phyloP scores from a whole-genome alignment of 2,888 invertebrate species.

The Campoplex capitator region DNA sequence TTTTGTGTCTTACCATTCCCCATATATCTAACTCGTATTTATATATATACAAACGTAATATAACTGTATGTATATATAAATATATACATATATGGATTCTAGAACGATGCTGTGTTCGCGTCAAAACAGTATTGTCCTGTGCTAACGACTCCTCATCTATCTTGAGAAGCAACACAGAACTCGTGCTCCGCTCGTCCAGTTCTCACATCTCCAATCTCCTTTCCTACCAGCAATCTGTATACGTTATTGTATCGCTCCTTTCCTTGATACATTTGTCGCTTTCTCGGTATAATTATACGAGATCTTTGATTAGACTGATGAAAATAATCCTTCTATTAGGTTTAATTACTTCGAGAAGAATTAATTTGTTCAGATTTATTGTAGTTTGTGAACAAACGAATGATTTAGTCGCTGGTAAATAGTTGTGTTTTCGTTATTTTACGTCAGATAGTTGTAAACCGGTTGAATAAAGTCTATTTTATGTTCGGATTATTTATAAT shows the following conservation, averaged over 20 bases:
- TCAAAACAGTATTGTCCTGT: constrained; percentile 82
- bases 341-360: too few relatives aligned
- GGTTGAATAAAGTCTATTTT: not conserved
- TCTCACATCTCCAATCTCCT: constrained; percentile 12
- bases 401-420: too few relatives aligned
- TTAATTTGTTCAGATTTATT: too few relatives aligned
- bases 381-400: too few relatives aligned
- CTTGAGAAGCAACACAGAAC: constrained; percentile 51
- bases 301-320: not conserved
- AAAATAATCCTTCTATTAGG: not conserved
- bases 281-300: too few relatives aligned
- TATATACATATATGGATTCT: constrained; percentile 68
- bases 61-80: not conserved
- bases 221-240: constrained; percentile 4
- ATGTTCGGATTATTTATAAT: not conserved
- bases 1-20: constrained; percentile 58
- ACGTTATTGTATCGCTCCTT: constrained; percentile 14
- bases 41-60: not conserved
- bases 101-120: constrained; percentile 71
- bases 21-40: constrained; percentile 30
- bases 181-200: constrained; percentile 4
- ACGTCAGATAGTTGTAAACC: not conserved
- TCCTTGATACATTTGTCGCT: constrained; percentile 54
- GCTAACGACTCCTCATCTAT: constrained; percentile 77
- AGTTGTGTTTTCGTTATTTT: too few relatives aligned